Evolutionary conservation across 2,888 invertebrate species (phyloP).

Genomic region (Tinea semifulvella): DNA sequence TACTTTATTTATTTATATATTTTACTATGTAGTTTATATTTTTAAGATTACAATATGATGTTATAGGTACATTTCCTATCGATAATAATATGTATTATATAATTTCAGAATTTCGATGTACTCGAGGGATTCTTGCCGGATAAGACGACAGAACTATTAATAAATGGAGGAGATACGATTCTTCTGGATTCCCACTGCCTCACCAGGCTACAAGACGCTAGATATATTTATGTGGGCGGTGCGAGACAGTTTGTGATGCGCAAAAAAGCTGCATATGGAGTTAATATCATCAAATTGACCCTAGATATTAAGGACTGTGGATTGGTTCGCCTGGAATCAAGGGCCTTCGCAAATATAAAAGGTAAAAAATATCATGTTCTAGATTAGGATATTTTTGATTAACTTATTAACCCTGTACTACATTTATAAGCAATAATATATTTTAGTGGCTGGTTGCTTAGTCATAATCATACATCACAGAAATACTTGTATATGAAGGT

Average conservation of each 20-base stretch:
- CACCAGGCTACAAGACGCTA: constrained; percentile 59
- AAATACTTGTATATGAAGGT: too few species aligned
- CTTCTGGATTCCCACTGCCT: constrained; percentile 66
- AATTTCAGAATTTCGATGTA: constrained; percentile 56
- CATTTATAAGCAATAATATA: too few species aligned
- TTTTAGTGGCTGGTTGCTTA: too few species aligned
- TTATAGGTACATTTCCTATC: too few species aligned
- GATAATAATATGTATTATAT: too few species aligned
- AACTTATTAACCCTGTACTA: too few species aligned
- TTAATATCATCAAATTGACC: constrained; percentile 66
- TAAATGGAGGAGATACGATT: constrained; percentile 64
- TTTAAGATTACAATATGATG: too few species aligned
- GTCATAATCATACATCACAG: too few species aligned
- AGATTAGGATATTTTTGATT: too few species aligned
- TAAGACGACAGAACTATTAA: constrained; percentile 65
- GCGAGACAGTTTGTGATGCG: constrained; percentile 63
- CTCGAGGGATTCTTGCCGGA: constrained; percentile 63
- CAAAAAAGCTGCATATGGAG: constrained; percentile 67
- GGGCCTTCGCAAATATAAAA: constrained; percentile 69
- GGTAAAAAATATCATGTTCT: too few species aligned
- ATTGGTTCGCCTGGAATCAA: constrained; percentile 67
- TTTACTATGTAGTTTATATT: too few species aligned
- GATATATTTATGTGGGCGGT: constrained; percentile 61
- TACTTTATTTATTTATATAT: too few species aligned
- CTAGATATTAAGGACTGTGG: constrained; percentile 70